Percentiles rank a stretch among this genome's conserved stretches.
Conservation (phyloP, 1,140 invertebrate genomes). For the Papilio dardanus region DNA sequence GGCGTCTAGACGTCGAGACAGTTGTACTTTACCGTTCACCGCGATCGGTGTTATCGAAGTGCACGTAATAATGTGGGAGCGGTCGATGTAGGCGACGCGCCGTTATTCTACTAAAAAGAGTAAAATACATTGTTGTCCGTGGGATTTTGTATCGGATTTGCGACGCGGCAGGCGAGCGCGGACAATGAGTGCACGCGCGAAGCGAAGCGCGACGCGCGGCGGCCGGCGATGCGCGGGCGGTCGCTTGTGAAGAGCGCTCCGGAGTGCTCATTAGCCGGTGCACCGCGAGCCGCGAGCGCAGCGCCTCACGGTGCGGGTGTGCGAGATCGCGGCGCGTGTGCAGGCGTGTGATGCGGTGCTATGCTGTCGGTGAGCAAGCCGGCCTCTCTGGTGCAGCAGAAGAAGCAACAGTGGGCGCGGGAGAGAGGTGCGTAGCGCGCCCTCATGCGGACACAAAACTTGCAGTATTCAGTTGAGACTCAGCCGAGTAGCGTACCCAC, state of each 20-base stretch:
- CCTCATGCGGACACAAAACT: conserved; percentile 21
- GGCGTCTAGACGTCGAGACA: conserved; percentile 58
- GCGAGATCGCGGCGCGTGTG: conserved; percentile 75
- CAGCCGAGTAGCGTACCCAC: conserved; percentile 49
- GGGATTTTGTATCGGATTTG: conserved; percentile 48
- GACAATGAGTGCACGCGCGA: conserved; percentile 73
- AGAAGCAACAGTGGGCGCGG: conserved; percentile 89
- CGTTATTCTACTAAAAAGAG: conserved; percentile 46
- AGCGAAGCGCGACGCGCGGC: conserved; percentile 70
- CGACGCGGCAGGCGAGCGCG: conserved; percentile 49
- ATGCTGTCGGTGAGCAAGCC: conserved; percentile 79
- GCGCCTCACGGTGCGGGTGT: conserved; percentile 65
- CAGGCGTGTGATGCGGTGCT: conserved; percentile 73
- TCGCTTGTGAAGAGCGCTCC: conserved; percentile 71
- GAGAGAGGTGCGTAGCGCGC: conserved; percentile 85
- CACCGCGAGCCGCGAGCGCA: conserved; percentile 75
- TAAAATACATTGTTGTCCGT: conserved; percentile 53
- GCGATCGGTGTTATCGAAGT: conserved; percentile 41
- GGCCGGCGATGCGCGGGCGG: conserved; percentile 70
- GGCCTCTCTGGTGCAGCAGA: conserved; percentile 87
- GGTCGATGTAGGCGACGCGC: conserved; percentile 43
- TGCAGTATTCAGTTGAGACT: conserved; percentile 41
- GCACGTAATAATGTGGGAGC: conserved; percentile 43
- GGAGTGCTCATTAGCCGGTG: conserved; percentile 72
- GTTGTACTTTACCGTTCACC: conserved; percentile 32